Percentiles rank a stretch among this genome's conserved stretches.
phyloP scores from a whole-genome alignment of 1,140 invertebrate genomes.

The Holotrichia oblita region DNA sequence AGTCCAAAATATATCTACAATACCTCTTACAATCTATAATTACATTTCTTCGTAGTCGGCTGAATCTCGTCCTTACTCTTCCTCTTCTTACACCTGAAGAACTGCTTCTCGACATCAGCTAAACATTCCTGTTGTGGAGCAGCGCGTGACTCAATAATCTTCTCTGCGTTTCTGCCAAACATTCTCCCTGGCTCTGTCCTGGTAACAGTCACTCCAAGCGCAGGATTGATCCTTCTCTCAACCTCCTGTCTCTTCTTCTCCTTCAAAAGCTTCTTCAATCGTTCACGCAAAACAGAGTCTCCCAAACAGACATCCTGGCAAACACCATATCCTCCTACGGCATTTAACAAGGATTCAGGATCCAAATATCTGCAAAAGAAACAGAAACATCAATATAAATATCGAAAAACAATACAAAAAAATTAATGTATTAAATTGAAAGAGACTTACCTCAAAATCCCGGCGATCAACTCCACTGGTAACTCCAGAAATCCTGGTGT shows the following conservation, averaged over 20 bases:
- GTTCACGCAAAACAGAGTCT: not conserved
- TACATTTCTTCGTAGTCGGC: not conserved
- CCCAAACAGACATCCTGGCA: not conserved
- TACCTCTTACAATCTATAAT: not conserved
- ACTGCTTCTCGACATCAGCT: not conserved
- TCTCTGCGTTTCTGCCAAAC: not conserved
- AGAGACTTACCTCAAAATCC: too few species aligned
- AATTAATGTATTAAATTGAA: too few species aligned
- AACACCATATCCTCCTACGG: not conserved
- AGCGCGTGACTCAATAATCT: not conserved
- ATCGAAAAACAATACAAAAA: too few species aligned
- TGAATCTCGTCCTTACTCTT: not conserved
- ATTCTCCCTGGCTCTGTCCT: not conserved
- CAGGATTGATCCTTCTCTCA: not conserved
- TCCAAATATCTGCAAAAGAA: not conserved
- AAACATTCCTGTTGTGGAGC: not conserved
- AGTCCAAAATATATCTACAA: not conserved
- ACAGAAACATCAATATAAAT: too few species aligned
- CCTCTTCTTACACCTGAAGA: not conserved
- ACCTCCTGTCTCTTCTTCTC: not conserved
- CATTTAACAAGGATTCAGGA: not conserved
- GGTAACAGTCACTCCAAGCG: not conserved
- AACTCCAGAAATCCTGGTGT: too few species aligned
- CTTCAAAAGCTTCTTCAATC: not conserved
- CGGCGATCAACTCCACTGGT: too few species aligned